phyloP scores from a whole-genome alignment of 2,888 invertebrate species.

The Xylophagus ater region DNA sequence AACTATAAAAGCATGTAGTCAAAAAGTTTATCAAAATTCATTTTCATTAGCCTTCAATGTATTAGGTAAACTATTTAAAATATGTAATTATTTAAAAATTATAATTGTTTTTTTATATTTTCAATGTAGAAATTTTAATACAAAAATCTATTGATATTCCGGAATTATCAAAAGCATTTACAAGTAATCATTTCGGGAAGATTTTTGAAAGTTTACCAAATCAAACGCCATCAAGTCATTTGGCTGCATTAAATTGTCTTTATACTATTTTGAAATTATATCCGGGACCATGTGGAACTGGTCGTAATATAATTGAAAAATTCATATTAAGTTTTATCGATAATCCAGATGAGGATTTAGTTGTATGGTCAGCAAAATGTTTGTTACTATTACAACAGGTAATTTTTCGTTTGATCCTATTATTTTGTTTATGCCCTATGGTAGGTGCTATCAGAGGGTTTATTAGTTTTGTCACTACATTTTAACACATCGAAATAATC shows the following conservation, averaged over 20 bases:
- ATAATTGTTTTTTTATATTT: neutral
- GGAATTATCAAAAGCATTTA: slow-evolving; percentile 25
- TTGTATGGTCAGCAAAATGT: slow-evolving; percentile 26
- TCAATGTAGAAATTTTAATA: slow-evolving; percentile 22
- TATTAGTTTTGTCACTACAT: too few species aligned
- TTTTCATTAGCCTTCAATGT: slow-evolving; percentile 20
- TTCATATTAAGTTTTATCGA: slow-evolving; percentile 25
- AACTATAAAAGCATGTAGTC: slow-evolving; percentile 23
- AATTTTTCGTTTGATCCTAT: too few species aligned
- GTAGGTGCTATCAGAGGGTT: too few species aligned
- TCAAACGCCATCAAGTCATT: slow-evolving; percentile 14
- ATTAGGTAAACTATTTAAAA: slow-evolving; percentile 15
- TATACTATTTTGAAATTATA: slow-evolving; percentile 25
- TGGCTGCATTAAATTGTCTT: slow-evolving; percentile 24
- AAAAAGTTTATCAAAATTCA: slow-evolving; percentile 18
- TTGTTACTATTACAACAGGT: slow-evolving; percentile 30
- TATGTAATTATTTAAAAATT: slow-evolving; percentile 6
- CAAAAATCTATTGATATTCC: slow-evolving; percentile 22
- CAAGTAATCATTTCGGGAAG: slow-evolving; percentile 22
- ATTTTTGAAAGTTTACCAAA: slow-evolving; percentile 23
- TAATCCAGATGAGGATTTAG: slow-evolving; percentile 19
- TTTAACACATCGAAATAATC: too few species aligned
- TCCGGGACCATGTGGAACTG: slow-evolving; percentile 26
- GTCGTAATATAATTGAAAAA: slow-evolving; percentile 23
- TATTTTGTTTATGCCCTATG: too few species aligned